These are phyloP conservation scores for Drosophila kohkoa DNA, from an alignment of 1,140 invertebrate species.

Conservation along the genomic window DNA sequence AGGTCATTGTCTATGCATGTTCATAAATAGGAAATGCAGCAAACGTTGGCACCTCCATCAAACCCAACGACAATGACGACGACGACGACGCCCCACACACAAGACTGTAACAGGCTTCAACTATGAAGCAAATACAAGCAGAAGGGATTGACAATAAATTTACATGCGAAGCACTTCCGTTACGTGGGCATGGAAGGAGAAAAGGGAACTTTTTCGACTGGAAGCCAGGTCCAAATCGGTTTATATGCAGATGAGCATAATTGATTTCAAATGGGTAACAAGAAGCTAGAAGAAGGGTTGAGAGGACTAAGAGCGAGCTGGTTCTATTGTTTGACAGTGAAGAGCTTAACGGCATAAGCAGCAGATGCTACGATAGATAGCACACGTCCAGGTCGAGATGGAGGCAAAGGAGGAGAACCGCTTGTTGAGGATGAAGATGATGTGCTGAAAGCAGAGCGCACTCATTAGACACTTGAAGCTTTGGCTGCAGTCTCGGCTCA, in stretches of 20 bases:
- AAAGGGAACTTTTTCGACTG: conserved; percentile 10
- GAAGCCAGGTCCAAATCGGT: conserved; percentile 69
- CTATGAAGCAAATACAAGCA: background rate
- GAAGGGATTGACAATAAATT: conserved; percentile 76
- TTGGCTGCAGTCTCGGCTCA: conserved; percentile 16
- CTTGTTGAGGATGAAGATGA: conserved; percentile 21
- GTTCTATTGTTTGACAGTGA: conserved; percentile 52
- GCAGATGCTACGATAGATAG: conserved; percentile 58
- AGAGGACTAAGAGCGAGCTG: background rate
- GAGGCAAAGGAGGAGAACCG: background rate
- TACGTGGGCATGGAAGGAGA: conserved; percentile 27
- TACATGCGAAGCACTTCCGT: conserved; percentile 78
- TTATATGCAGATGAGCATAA: conserved; percentile 84
- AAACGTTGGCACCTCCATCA: conserved; percentile 50
- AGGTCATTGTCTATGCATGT: conserved; percentile 78
- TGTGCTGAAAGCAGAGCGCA: conserved; percentile 52
- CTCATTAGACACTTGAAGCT: conserved; percentile 73
- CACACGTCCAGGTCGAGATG: conserved; percentile 30
- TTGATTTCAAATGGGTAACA: conserved; percentile 72
- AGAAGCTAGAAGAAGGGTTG: background rate
- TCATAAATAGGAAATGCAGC: conserved; percentile 82
- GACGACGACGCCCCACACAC: conserved; percentile 26
- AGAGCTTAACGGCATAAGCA: conserved; percentile 63
- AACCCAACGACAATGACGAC: background rate
- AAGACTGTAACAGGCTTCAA: conserved; percentile 13